Conservation (phyloP, 2,888 invertebrate species). For the Ellobium chinense region DNA sequence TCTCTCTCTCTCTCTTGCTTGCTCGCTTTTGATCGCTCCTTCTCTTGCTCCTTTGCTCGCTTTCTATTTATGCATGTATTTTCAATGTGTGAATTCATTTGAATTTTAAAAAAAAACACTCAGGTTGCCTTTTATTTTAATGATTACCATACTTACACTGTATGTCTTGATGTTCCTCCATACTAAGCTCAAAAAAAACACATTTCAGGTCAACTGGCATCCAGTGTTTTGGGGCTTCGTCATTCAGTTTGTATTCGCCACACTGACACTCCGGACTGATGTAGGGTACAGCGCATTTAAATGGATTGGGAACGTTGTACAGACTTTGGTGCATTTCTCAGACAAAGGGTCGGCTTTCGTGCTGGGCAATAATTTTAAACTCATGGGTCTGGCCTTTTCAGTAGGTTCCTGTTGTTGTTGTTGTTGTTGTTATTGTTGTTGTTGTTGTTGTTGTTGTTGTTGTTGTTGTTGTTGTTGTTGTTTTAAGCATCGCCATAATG, state of each 20-base stretch:
- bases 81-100: neutral
- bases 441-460: too few species aligned
- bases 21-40: neutral
- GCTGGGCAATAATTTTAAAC: slow-evolving; percentile 82
- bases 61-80: neutral
- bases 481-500: too few species aligned
- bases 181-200: too few species aligned
- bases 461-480: too few species aligned
- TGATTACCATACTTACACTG: too few species aligned
- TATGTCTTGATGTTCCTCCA: too few species aligned
- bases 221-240: slow-evolving; percentile 88
- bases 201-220: slow-evolving; percentile 82
- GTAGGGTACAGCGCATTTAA: slow-evolving; percentile 83
- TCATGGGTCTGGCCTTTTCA: slow-evolving; percentile 1
- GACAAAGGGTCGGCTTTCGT: slow-evolving; percentile 90
- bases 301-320: slow-evolving; percentile 85
- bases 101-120: too few species aligned
- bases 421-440: too few species aligned
- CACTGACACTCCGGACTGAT: slow-evolving; percentile 65
- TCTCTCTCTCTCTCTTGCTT: neutral
- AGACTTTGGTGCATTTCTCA: slow-evolving; percentile 88
- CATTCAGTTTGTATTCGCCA: slow-evolving; percentile 87
- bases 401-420: neutral
- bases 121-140: too few species aligned
- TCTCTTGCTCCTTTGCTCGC: neutral